Percentiles rank a stretch among this genome's conserved stretches.
These are phyloP conservation scores for Pyrocephalus nanus DNA, from an alignment of 2,797 vertebrate species.

Conservation along the genomic window DNA sequence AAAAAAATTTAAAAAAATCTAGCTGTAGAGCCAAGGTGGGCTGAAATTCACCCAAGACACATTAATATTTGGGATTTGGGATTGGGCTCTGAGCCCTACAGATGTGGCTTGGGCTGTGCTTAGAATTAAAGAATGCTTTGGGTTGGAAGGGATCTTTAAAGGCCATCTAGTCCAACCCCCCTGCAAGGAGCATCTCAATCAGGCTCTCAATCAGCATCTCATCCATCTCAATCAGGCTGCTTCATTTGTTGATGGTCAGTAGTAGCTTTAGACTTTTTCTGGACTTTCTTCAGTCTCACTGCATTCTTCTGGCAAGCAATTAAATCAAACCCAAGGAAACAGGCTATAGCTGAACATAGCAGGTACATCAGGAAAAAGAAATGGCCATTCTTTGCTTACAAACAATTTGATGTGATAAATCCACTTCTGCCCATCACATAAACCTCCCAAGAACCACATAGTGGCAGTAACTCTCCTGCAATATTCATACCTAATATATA, in stretches of 20 bases:
- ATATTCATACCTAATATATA: background rate
- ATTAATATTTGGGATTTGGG: background rate
- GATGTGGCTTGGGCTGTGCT: background rate
- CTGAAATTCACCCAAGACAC: background rate
- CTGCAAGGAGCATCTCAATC: background rate
- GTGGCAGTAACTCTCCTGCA: background rate
- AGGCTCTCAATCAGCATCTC: too few relatives aligned
- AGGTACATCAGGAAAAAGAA: background rate
- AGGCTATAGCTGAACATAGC: background rate
- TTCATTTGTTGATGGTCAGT: background rate
- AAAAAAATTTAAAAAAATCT: background rate
- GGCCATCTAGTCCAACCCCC: background rate
- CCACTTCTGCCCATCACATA: background rate
- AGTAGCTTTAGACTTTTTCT: background rate
- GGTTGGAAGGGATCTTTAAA: background rate
- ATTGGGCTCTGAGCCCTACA: background rate
- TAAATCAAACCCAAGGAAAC: background rate
- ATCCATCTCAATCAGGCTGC: background rate
- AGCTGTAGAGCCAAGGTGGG: background rate
- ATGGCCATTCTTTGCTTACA: background rate
- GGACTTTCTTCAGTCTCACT: background rate
- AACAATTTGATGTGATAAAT: background rate
- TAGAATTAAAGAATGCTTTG: background rate
- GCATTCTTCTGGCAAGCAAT: background rate
- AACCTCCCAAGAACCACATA: background rate